Conservation (phyloP, 1,140 invertebrate genomes). For the Cotesia typhae region DNA sequence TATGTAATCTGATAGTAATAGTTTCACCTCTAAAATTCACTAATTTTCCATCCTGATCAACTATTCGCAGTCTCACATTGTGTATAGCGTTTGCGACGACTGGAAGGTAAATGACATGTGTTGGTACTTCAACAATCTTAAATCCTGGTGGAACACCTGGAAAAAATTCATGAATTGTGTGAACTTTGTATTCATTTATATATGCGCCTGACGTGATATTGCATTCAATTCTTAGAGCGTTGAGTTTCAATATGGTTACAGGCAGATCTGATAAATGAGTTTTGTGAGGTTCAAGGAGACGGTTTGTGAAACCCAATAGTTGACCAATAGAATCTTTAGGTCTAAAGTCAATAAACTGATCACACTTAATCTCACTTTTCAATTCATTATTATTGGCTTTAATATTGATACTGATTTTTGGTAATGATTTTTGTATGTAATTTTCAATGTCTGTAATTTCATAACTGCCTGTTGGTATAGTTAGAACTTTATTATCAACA, state of each 20-base stretch:
- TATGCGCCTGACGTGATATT: not conserved
- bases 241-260: not conserved
- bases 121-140: slow-evolving; percentile 6
- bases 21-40: not conserved
- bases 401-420: no score
- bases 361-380: slow-evolving; percentile 1
- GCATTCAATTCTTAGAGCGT: not conserved
- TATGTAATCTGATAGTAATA: not conserved
- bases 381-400: no score
- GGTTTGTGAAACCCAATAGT: no score
- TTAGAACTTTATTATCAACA: no score
- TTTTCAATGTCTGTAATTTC: no score
- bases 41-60: slow-evolving; percentile 5
- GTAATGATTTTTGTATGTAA: no score
- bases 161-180: not conserved
- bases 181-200: not conserved
- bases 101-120: slow-evolving; percentile 1
- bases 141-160: not conserved
- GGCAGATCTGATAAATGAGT: no score
- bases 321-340: no score
- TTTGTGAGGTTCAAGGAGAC: no score
- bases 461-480: no score
- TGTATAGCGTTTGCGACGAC: no score
- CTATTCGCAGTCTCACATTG: not conserved
- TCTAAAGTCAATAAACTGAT: no score